phyloP scores from a whole-genome alignment of 2,113 vertebrate genomes.

The Platycercus adscitus region DNA sequence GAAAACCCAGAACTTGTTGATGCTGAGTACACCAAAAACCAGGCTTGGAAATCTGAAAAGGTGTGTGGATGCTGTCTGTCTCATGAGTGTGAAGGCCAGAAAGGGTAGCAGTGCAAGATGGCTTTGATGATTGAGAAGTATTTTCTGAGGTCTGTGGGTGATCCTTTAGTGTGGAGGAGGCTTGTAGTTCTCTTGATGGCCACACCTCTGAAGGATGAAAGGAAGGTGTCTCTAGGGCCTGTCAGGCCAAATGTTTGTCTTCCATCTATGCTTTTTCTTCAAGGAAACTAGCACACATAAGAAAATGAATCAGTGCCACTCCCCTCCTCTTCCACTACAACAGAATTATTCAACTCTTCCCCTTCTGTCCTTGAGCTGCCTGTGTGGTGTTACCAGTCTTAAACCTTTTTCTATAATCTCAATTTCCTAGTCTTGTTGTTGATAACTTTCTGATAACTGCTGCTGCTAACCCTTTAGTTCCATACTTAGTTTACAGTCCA shows the following conservation, averaged over 20 bases:
- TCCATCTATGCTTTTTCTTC: neutral
- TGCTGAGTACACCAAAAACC: conserved; percentile 98
- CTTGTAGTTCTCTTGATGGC: neutral
- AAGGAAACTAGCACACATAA: neutral
- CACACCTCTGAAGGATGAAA: neutral
- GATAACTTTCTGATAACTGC: conserved; percentile 11
- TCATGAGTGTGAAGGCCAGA: neutral
- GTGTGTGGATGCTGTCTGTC: conserved; percentile 65
- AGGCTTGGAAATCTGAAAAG: conserved; percentile 98
- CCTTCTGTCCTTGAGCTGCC: neutral
- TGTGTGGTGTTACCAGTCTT: neutral
- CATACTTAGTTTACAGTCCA: neutral
- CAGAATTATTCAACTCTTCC: neutral
- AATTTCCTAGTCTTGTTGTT: neutral
- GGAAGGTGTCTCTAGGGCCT: neutral
- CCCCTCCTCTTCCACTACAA: neutral
- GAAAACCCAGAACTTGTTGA: conserved; percentile 90
- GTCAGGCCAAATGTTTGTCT: neutral
- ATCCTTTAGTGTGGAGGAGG: neutral
- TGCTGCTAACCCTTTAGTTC: conserved; percentile 2
- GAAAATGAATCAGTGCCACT: neutral
- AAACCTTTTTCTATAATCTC: neutral
- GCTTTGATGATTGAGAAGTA: neutral
- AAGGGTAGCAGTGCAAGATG: neutral
- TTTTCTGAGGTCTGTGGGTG: neutral